Evolutionary conservation across 2,113 vertebrate species (phyloP), one percentile per base, ranked within the genome.

Genomic region (Myiopsitta monachus): DNA sequence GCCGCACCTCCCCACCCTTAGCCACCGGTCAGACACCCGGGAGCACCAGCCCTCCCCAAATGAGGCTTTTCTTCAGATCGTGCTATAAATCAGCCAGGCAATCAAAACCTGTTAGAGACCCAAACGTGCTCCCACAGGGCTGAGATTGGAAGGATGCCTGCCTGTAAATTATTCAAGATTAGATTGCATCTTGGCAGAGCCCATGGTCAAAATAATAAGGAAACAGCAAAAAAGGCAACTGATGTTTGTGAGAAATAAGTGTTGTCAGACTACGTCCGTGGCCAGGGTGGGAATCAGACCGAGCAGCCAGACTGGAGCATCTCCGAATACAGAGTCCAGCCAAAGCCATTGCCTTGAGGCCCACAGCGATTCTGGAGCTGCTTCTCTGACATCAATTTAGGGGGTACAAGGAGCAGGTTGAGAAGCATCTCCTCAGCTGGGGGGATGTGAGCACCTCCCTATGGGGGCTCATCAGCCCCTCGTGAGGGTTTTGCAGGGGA

Each of bases 291-390:
- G 46, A 54, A 73, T 46, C 67, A 61, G 67, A 43, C 26, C 0
- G 1, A 27, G 59, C 38, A 36, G 26, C 22, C 79, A 55, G 67
- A 21, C 52, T 14, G n/a, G 57, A 49, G 41, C 7, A 1, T 31
- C 66, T 31, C 66, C 9, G 49, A 19, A 18, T 5, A 2, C 36
- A 5, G 22, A 21, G 47, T 38, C 64, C 3, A 1, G 47, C 55
- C 47, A 41, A 62, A 62, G 17, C 46, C 1, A 5, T 7, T 1
- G 0, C 41, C 23, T 3, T 1, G 3, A 17, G 59, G 6, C n/a
- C 49, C 0, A 5, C 47, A 7, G 26, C 1, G 1, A 6, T 5
- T 49, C 39, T 6, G 6, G 41, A n/a, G 47, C n/a, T 22, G 47
- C n/a, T 41, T 47, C 28, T 9, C 41, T n/a, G 62, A n/a, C 9